phyloP scores from a whole-genome alignment of 2,113 vertebrate genomes.

The Phodopus roborovskii region DNA sequence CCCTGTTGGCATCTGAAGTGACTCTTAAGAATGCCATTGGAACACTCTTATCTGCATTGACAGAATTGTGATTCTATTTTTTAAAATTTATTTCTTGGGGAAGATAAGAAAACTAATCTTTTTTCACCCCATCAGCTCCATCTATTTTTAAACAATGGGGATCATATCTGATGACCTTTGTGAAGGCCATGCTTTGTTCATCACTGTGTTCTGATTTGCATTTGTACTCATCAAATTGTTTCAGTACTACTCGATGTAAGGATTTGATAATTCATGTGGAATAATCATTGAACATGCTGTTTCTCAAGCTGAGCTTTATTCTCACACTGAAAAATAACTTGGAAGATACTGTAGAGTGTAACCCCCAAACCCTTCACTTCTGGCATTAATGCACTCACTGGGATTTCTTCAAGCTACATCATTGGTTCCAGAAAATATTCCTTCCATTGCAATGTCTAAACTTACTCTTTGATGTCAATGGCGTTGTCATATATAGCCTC shows the following conservation, averaged over 20 bases:
- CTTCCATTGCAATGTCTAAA: slow-evolving; percentile 7
- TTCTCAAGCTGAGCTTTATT: background rate
- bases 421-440: background rate
- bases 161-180: background rate
- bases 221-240: slow-evolving; percentile 28
- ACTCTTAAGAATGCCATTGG: background rate
- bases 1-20: background rate
- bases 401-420: background rate
- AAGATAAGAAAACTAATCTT: slow-evolving; percentile 20
- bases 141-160: slow-evolving; percentile 9
- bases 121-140: background rate
- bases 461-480: background rate
- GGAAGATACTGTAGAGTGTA: background rate
- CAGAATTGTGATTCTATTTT: slow-evolving; percentile 51
- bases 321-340: slow-evolving; percentile 4
- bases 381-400: background rate
- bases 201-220: slow-evolving; percentile 31
- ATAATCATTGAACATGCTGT: background rate
- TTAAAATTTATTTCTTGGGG: slow-evolving; percentile 20
- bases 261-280: background rate
- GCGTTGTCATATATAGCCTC: background rate
- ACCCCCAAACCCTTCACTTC: background rate
- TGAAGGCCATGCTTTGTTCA: background rate
- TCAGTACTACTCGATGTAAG: background rate
- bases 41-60: background rate